Conservation (phyloP, 2,888 invertebrate species). For the Andrena hattorfiana region DNA sequence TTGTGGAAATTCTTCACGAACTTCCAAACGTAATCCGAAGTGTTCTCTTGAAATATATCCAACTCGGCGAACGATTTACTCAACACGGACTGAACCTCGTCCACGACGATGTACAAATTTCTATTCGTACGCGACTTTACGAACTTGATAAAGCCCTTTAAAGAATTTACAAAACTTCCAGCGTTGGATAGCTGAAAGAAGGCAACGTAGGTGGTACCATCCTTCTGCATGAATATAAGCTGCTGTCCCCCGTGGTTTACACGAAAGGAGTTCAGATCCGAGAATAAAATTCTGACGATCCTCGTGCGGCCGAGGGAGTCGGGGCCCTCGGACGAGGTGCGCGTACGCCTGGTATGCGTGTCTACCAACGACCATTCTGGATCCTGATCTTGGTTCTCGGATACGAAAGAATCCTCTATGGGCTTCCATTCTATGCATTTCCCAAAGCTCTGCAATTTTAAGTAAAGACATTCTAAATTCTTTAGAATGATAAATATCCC, state of each 20-base stretch:
- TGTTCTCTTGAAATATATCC: constrained; percentile 91
- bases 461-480: constrained; percentile 22
- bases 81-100: constrained; percentile 89
- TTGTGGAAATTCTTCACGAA: constrained; percentile 87
- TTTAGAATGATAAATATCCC: background rate
- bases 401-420: constrained; percentile 91
- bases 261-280: constrained; percentile 89
- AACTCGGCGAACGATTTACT: constrained; percentile 95
- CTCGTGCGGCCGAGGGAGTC: constrained; percentile 84
- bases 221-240: constrained; percentile 89
- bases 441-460: constrained; percentile 84
- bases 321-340: constrained; percentile 85
- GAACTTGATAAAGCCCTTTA: constrained; percentile 88
- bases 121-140: constrained; percentile 90
- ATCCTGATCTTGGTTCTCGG: constrained; percentile 91
- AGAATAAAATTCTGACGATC: constrained; percentile 87
- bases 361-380: constrained; percentile 94
- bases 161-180: constrained; percentile 89
- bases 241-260: constrained; percentile 87
- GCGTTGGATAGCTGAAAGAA: constrained; percentile 95
- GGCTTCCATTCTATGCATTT: constrained; percentile 94
- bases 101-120: constrained; percentile 90
- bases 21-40: constrained; percentile 89
- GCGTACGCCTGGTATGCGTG: constrained; percentile 89
- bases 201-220: constrained; percentile 90